These are phyloP conservation scores for Merops nubicus DNA, from an alignment of 2,113 vertebrate genomes.

Conservation along the genomic window DNA sequence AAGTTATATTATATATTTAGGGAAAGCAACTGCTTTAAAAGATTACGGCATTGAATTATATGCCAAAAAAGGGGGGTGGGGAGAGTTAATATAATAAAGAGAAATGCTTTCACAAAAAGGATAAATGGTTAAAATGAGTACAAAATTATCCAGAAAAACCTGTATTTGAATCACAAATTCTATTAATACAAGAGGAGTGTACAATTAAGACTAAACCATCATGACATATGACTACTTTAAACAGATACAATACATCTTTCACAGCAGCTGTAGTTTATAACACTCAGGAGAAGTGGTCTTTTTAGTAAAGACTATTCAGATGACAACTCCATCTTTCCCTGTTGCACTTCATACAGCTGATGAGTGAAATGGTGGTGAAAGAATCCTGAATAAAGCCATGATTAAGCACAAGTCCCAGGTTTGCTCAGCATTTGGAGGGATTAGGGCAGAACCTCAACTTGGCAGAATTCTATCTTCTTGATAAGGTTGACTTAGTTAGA, in stretches of 20 bases:
- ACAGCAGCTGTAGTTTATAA: not conserved
- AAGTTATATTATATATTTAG: not conserved
- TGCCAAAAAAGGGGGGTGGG: not conserved
- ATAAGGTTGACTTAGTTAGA: not conserved
- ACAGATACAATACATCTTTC: not conserved
- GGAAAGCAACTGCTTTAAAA: not conserved
- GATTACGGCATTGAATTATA: not conserved
- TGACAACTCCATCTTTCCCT: not conserved
- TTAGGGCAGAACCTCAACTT: not conserved
- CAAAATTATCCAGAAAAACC: not conserved
- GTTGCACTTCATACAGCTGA: not conserved
- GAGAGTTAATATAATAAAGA: not conserved
- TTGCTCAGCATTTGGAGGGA: not conserved
- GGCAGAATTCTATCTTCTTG: not conserved
- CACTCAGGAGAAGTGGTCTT: not conserved
- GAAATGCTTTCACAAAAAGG: not conserved
- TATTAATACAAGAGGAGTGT: not conserved
- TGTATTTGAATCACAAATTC: not conserved
- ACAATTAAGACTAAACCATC: not conserved
- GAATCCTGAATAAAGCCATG: not conserved
- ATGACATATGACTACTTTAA: not conserved
- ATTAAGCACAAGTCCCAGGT: not conserved
- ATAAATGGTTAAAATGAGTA: not conserved
- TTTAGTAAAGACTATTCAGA: not conserved
- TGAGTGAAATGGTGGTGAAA: not conserved